phyloP scores from a whole-genome alignment of 1,140 invertebrate genomes.

The Riptortus pedestris region DNA sequence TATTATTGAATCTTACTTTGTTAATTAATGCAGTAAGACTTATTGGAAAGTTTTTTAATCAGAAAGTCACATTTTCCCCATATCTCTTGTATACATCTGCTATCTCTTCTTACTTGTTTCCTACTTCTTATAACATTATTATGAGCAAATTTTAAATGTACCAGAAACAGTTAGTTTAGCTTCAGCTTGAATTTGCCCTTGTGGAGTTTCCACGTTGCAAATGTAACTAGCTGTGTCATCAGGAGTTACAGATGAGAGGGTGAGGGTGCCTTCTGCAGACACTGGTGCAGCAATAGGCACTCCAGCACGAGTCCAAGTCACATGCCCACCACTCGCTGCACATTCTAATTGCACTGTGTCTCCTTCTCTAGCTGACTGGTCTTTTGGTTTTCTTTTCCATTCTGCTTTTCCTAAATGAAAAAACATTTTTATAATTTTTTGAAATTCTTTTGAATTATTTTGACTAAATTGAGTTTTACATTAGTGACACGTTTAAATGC shows the following conservation, averaged over 20 bases:
- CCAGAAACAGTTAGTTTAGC: conserved; percentile 57
- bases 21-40: too few relatives aligned
- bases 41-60: too few relatives aligned
- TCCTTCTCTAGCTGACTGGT: conserved; percentile 37
- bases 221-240: conserved; percentile 57
- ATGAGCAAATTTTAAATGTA: too few relatives aligned
- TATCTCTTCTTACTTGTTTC: too few relatives aligned
- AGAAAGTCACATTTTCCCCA: too few relatives aligned
- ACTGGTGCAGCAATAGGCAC: conserved; percentile 45
- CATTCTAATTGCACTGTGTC: conserved; percentile 49
- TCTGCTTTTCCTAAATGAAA: conserved; percentile 34
- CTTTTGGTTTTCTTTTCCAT: conserved; percentile 36
- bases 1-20: too few relatives aligned
- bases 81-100: too few relatives aligned
- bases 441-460: conserved; percentile 18
- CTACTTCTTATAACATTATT: too few relatives aligned
- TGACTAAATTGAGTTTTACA: neutral
- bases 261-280: conserved; percentile 48
- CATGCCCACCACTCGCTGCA: conserved; percentile 52
- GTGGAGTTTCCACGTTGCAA: conserved; percentile 56
- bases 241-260: conserved; percentile 48
- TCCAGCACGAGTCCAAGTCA: conserved; percentile 59
- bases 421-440: conserved; percentile 31
- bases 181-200: conserved; percentile 51
- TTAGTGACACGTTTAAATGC: neutral